Percentiles rank a stretch among this genome's conserved stretches.
Evolutionary conservation across 2,888 invertebrate species (phyloP).

Genomic region (Cerastis leucographa): DNA sequence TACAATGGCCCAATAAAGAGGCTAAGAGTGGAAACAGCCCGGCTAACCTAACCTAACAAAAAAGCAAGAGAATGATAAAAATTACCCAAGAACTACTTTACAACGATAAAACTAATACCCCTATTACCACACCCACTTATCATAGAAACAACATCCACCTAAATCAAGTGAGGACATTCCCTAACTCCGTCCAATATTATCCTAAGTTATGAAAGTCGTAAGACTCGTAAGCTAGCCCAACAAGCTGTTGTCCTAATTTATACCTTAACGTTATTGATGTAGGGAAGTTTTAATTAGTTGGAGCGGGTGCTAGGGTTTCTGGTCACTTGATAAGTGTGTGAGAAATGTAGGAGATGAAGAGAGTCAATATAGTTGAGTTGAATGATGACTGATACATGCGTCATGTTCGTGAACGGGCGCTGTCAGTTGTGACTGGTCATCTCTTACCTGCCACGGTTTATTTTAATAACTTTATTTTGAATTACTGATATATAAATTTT

Average conservation of each 20-base stretch:
- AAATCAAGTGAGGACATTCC: conserved; percentile 27
- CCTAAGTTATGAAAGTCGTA: conserved; percentile 33
- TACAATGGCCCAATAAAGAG: no score
- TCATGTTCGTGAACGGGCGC: no score
- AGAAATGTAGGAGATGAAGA: not conserved
- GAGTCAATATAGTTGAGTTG: no score
- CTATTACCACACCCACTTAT: not conserved
- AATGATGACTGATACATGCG: no score
- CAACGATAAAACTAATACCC: not conserved
- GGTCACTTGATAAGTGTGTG: conserved; percentile 5
- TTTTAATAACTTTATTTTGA: no score
- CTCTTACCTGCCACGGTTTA: no score
- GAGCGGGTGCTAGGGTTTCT: conserved; percentile 11
- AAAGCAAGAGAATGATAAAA: not conserved
- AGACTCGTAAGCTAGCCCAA: not conserved
- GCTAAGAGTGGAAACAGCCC: no score
- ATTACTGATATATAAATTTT: no score
- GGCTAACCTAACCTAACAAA: no score
- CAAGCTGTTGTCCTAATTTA: conserved; percentile 48
- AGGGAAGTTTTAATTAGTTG: conserved; percentile 46
- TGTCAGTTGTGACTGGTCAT: no score
- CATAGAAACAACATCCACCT: conserved; percentile 11
- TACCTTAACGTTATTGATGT: conserved; percentile 46
- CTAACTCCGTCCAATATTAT: not conserved
- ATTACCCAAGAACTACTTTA: not conserved